A percentile compares a stretch with the other conserved stretches of the same genome.
These are phyloP conservation scores for Tupaia chinensis DNA, from an alignment of 2,113 vertebrate genomes.

Conservation along the genomic window DNA sequence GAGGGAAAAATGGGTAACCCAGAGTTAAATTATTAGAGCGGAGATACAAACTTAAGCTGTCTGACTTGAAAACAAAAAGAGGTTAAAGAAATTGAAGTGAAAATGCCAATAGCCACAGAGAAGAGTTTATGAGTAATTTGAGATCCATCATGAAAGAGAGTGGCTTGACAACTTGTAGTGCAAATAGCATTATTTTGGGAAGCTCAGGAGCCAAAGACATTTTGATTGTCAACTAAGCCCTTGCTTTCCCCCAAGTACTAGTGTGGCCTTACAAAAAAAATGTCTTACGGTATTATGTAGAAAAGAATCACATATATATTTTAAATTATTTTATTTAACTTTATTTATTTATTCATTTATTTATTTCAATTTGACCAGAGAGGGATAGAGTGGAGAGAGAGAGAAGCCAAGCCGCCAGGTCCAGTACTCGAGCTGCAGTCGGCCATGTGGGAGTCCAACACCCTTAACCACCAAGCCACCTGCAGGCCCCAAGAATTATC, in stretches of 20 bases:
- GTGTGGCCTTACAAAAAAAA: background rate
- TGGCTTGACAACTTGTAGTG: background rate
- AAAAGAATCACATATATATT: background rate
- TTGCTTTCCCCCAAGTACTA: background rate
- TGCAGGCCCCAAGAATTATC: background rate
- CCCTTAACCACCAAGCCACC: too few species aligned
- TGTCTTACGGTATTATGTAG: conserved; percentile 25
- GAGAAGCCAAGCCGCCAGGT: too few species aligned
- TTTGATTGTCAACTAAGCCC: background rate
- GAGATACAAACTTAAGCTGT: background rate
- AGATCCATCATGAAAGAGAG: background rate
- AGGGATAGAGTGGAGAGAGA: too few species aligned
- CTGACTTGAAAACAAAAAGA: conserved; percentile 5
- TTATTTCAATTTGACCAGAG: too few species aligned
- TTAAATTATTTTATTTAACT: too few species aligned
- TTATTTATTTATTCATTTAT: too few species aligned
- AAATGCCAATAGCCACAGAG: background rate
- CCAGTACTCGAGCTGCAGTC: too few species aligned
- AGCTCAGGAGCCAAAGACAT: background rate
- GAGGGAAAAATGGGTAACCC: background rate
- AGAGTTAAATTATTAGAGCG: background rate
- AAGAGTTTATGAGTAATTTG: background rate
- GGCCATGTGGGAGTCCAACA: too few species aligned
- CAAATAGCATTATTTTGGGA: background rate
- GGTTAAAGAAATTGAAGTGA: background rate